These are phyloP conservation scores for Acanthococcus lagerstroemiae DNA, from an alignment of 2,888 invertebrate species.

Conservation along the genomic window DNA sequence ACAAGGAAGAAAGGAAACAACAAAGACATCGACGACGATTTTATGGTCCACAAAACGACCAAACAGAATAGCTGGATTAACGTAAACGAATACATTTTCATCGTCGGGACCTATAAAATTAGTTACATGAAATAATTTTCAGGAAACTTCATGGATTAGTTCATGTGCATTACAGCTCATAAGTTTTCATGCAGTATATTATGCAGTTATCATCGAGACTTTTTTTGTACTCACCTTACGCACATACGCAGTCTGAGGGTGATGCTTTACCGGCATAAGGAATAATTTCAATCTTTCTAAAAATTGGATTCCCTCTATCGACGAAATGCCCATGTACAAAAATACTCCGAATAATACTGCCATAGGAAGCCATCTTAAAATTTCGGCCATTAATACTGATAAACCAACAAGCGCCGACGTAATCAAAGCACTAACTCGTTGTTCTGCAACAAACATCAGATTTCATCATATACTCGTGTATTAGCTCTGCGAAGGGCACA, in stretches of 20 bases:
- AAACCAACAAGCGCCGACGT: slow-evolving; percentile 71
- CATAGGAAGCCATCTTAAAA: slow-evolving; percentile 78
- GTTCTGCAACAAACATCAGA: slow-evolving; percentile 49
- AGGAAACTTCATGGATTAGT: too few relatives aligned
- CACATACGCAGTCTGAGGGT: slow-evolving; percentile 82
- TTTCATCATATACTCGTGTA: too few relatives aligned
- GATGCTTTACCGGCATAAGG: slow-evolving; percentile 92
- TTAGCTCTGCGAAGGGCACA: too few relatives aligned
- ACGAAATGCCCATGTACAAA: slow-evolving; percentile 92
- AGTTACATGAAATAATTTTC: slow-evolving; percentile 2
- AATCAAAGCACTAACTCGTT: slow-evolving; percentile 70
- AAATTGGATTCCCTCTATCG: slow-evolving; percentile 86
- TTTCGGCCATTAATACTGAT: slow-evolving; percentile 71
- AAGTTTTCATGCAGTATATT: background rate
- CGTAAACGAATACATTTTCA: slow-evolving; percentile 88
- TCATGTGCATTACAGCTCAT: background rate
- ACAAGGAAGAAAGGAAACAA: slow-evolving; percentile 90
- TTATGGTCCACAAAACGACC: slow-evolving; percentile 71
- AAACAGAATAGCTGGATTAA: slow-evolving; percentile 71
- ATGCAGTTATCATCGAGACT: background rate
- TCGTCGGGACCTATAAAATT: slow-evolving; percentile 63
- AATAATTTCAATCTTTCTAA: slow-evolving; percentile 80
- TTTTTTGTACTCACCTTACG: slow-evolving; percentile 54
- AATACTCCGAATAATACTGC: slow-evolving; percentile 96
- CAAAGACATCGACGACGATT: slow-evolving; percentile 77